Conservation (phyloP, 1,140 invertebrate genomes). For the Bombus breviceps region DNA sequence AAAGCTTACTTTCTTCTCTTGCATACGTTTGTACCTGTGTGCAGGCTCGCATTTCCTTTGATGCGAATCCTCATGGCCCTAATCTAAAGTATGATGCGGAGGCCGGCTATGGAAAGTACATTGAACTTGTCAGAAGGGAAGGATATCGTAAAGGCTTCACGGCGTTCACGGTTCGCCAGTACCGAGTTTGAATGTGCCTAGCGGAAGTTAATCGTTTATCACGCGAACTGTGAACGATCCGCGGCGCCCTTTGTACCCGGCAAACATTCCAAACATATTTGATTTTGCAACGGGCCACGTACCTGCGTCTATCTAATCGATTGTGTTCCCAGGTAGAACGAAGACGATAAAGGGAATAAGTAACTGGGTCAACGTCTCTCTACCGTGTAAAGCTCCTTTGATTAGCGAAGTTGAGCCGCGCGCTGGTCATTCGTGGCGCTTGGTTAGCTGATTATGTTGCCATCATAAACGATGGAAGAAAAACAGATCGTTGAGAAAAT, state of each 20-base stretch:
- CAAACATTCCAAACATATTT: conserved; percentile 18
- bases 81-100: conserved; percentile 7
- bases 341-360: conserved; percentile 26
- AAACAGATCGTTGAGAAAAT: too few species aligned
- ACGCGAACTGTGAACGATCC: conserved; percentile 30
- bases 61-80: conserved; percentile 12
- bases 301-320: not conserved
- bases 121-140: conserved; percentile 1
- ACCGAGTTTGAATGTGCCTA: conserved; percentile 9
- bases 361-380: conserved; percentile 18
- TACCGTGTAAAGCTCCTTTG: conserved; percentile 1
- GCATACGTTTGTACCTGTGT: conserved; percentile 4
- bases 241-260: not conserved
- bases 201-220: conserved; percentile 50
- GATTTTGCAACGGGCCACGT: not conserved
- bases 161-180: conserved; percentile 20
- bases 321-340: not conserved
- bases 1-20: conserved; percentile 29
- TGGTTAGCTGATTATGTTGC: not conserved
- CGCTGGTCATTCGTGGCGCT: not conserved
- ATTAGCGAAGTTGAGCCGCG: conserved; percentile 7
- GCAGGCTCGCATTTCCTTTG: conserved; percentile 34
- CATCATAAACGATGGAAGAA: not conserved
- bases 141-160: conserved; percentile 30
- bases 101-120: conserved; percentile 7